Evolutionary conservation across 2,797 vertebrate genomes (phyloP).

Genomic region (Agapornis canus): DNA sequence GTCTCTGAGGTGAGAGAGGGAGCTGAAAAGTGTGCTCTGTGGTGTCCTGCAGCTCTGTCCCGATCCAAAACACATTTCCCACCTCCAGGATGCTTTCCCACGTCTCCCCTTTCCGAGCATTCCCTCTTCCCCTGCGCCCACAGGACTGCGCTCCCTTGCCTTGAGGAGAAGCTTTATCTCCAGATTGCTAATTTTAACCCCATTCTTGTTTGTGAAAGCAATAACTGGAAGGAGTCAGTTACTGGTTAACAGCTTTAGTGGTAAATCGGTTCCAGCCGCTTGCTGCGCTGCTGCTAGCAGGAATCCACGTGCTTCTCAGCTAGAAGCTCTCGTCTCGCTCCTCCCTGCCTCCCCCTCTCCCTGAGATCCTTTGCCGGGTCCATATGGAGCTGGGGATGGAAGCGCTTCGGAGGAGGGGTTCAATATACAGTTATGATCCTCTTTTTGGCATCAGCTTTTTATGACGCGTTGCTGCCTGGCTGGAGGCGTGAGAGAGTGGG

Average conservation of each 20-base stretch:
- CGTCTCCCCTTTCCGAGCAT: background rate
- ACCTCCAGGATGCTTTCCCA: background rate
- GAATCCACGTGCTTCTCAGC: slow-evolving; percentile 59
- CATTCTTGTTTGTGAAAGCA: slow-evolving; percentile 37
- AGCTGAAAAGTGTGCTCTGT: background rate
- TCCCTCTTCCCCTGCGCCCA: background rate
- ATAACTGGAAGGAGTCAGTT: slow-evolving; percentile 30
- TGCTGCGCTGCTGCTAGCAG: slow-evolving; percentile 30
- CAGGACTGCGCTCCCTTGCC: background rate
- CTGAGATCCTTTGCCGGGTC: slow-evolving; percentile 14
- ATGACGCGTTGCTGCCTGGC: slow-evolving; percentile 40
- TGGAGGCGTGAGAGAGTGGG: slow-evolving; percentile 51
- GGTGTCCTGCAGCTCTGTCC: slow-evolving; percentile 4
- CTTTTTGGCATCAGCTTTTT: slow-evolving; percentile 48
- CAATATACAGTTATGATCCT: slow-evolving; percentile 27
- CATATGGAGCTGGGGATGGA: slow-evolving; percentile 10
- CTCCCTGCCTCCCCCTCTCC: background rate
- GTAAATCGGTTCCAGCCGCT: slow-evolving; percentile 57
- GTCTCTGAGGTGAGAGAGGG: background rate
- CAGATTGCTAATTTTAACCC: slow-evolving; percentile 44
- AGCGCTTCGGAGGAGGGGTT: slow-evolving; percentile 29
- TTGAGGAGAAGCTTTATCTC: background rate
- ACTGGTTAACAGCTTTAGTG: slow-evolving; percentile 25
- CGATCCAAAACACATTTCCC: slow-evolving; percentile 20
- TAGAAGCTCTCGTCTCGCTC: background rate